Conservation (phyloP, 2,888 invertebrate genomes). For the Encarsia formosa region DNA sequence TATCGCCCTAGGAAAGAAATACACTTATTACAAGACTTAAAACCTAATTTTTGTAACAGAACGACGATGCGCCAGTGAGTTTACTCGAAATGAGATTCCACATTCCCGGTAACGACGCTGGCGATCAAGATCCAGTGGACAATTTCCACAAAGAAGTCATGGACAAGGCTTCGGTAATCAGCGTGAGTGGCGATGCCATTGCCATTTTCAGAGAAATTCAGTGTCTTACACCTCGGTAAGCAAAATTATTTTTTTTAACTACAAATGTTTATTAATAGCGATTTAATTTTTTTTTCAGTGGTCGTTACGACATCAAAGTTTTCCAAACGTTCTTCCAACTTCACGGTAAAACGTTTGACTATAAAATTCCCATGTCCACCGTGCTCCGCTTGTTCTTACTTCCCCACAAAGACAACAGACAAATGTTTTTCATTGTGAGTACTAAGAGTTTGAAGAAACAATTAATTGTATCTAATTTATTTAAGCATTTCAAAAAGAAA, state of each 20-base stretch:
- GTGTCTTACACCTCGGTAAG: conserved; percentile 92
- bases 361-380: conserved; percentile 97
- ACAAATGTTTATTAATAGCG: conserved; percentile 15
- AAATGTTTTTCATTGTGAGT: conserved; percentile 93
- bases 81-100: conserved; percentile 97
- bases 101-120: conserved; percentile 86
- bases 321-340: conserved; percentile 88
- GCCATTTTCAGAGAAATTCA: conserved; percentile 95
- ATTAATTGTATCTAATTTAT: too few relatives aligned
- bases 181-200: conserved; percentile 95
- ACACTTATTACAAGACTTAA: neutral
- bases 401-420: conserved; percentile 95
- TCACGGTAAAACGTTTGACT: conserved; percentile 98
- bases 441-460: too few relatives aligned
- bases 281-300: conserved; percentile 63
- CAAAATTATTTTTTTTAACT: conserved; percentile 11
- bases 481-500: too few relatives aligned
- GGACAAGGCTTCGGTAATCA: conserved; percentile 96
- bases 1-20: too few relatives aligned
- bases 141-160: conserved; percentile 96
- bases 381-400: conserved; percentile 90
- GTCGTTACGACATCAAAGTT: conserved; percentile 94
- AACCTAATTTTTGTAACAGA: too few relatives aligned
- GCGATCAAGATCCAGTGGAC: conserved; percentile 88
- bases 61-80: conserved; percentile 96